Base-by-base conservation (phyloP, 2,113 vertebrate genomes). In the Hippocampus abdominalis region DNA sequence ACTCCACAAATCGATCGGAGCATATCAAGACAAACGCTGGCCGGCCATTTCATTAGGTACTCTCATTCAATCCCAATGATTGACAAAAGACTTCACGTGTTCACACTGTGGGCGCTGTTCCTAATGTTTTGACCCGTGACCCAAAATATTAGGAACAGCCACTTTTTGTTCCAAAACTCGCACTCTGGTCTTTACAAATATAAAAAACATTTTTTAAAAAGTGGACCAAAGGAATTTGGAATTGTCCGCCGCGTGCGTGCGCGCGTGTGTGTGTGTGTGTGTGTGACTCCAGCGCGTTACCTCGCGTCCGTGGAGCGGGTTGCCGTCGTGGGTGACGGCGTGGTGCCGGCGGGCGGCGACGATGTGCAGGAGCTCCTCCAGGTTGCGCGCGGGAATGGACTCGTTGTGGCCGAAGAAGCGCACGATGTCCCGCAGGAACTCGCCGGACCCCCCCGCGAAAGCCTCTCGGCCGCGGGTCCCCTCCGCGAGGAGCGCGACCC, bases 281-380 rank as follows among this genome's bases (percentile, higher is more conserved):
- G 32, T 36, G 32, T 36, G 32, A 36, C 32, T 36, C 32, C 32
- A 36, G 32, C 32, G 5, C 15, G 3, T 64, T 80, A 92, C 92
- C 84, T 89, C 79, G 8, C 73, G 56, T 56, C 76, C 42, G 44
- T 48, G 70, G 48, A 90, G 85, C 1, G 88, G 88, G n/a, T 90
- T 90, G 0, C 15, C 23, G n/a, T n/a, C 68, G 0, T 72, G 62
- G 3, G 5, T 44, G 5, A 89, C 4, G 0, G 66, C 36, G 18
- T 66, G 72, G 0, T 83, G 27, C 67, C 81, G 73, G 3, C 88
- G 81, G 66, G 70, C 80, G 23, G 89, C 84, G 3, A 93, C 75
- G 2, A 92, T 9, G 25, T 60, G 71, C 68, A 93, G 76, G 1
- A 93, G 65, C 62, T 91, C 66, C 10, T 78, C 74, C 51, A 93